Base-by-base conservation (phyloP, 2,113 vertebrate genomes). In the Camelus bactrianus region DNA sequence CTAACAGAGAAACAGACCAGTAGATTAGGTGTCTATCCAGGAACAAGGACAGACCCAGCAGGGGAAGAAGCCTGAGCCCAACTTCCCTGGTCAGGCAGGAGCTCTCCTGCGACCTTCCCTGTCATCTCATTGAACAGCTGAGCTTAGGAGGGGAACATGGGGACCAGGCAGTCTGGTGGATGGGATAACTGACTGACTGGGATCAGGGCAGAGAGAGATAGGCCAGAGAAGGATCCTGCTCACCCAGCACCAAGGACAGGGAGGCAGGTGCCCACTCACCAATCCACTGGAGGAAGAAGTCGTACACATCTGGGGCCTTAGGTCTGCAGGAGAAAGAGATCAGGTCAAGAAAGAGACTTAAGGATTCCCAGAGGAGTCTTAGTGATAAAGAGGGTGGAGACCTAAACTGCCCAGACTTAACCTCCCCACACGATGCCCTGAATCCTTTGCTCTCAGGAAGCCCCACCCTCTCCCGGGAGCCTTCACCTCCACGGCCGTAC, bases 261-360 rank as follows among this genome's bases (percentile, higher is more conserved):
- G 30, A 87, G 15, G 42, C 20, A 35, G 52, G 52, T 65, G 15
- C 14, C 35, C 6, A 94, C 98, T 98, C 97, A 99, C 99, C 99
- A 86, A 99, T 99, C 99, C 99, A 99, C 35, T 97, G 91, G 54
- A 97, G 42, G 4, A 99, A 2, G 94, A 99, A 99, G 0, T 54
- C 77, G 90, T 99, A 99, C 32, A 22, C 20, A 83, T 88, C 85
- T 0, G 98, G 0, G 46, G 98, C 98, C 94, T 99, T 99, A 22
- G 99, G 99, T 99, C 99, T 99, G 97, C 94, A 85, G 10, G 30
- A 79, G 10, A 93, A 82, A 26, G 32, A 77, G 5, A 30, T 52
- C 0, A 1, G 38, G n/a, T 90, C 38, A 70, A 14, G 6, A 6
- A 1, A 19, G 1, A 42, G 19, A 67, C 8, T 20, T 0, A 30